Percentiles rank a stretch among this genome's conserved stretches.
phyloP scores from a whole-genome alignment of 2,797 vertebrate genomes.

The Halcyon leucocephala region DNA sequence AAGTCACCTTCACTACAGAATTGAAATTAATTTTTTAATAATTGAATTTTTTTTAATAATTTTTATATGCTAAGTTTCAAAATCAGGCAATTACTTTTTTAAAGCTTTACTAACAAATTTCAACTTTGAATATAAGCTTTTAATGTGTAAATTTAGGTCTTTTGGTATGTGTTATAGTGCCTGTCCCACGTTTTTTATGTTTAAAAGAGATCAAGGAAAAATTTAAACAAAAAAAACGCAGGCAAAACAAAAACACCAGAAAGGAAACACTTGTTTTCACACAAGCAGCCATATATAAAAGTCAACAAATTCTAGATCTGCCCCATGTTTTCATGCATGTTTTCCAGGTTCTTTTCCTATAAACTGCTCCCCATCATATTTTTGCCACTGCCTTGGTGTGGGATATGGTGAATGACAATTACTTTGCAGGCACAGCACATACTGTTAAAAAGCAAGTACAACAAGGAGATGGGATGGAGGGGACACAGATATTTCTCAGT shows the following conservation, averaged over 20 bases:
- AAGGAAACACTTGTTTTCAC: not conserved
- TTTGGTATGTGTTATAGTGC: too few relatives aligned
- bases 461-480: not conserved
- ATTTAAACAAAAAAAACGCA: too few relatives aligned
- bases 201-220: too few relatives aligned
- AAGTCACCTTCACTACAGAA: too few relatives aligned
- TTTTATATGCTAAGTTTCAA: too few relatives aligned
- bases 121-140: too few relatives aligned
- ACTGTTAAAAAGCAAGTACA: not conserved
- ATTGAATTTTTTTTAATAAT: too few relatives aligned
- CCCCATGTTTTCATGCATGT: not conserved
- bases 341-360: not conserved
- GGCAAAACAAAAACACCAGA: not conserved
- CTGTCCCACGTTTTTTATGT: too few relatives aligned
- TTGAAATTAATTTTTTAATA: too few relatives aligned
- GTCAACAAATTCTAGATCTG: not conserved
- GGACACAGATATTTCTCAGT: not conserved
- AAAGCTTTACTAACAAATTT: too few relatives aligned
- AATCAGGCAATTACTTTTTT: too few relatives aligned
- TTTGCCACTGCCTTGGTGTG: not conserved
- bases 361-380: not conserved
- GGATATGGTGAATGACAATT: not conserved
- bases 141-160: too few relatives aligned
- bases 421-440: not conserved
- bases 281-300: not conserved